Conservation (phyloP, 2,888 invertebrate species). For the Gymnocheta viridis region DNA sequence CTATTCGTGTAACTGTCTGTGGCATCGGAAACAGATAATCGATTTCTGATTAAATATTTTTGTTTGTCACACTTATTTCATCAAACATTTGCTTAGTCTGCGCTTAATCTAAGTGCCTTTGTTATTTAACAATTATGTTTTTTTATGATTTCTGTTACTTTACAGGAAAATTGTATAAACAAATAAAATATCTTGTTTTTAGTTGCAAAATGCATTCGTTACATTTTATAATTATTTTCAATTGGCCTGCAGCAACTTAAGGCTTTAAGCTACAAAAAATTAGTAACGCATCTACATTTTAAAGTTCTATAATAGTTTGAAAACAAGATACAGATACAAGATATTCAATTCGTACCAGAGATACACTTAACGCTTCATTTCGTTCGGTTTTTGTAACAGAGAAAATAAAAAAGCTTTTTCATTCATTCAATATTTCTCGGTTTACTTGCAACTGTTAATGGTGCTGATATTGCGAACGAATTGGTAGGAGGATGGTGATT, state of each 20-base stretch:
- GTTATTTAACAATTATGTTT: background rate
- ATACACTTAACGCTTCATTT: slow-evolving; percentile 59
- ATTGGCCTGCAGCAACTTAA: slow-evolving; percentile 29
- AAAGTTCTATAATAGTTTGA: slow-evolving; percentile 42
- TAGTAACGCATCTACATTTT: slow-evolving; percentile 27
- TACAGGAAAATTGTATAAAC: background rate
- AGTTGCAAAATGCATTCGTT: slow-evolving; percentile 27
- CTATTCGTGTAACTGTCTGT: too few relatives aligned
- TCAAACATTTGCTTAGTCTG: background rate
- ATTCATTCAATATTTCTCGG: slow-evolving; percentile 20
- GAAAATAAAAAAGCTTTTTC: slow-evolving; percentile 20
- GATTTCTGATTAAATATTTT: too few relatives aligned
- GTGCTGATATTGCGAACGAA: background rate
- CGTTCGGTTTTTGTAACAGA: background rate
- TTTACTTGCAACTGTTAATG: slow-evolving; percentile 39
- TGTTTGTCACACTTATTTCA: background rate
- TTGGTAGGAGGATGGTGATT: slow-evolving; percentile 13
- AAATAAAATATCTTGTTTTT: slow-evolving; percentile 11
- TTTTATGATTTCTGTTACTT: slow-evolving; percentile 3
- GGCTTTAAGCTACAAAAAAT: slow-evolving; percentile 26
- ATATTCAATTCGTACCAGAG: slow-evolving; percentile 9
- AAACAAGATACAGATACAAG: slow-evolving; percentile 31
- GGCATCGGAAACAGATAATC: too few relatives aligned
- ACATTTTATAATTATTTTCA: slow-evolving; percentile 37
- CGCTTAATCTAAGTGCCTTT: background rate